Percentiles rank a stretch among this genome's conserved stretches.
Evolutionary conservation across 2,113 vertebrate genomes (phyloP).

Genomic region (Motacilla alba): DNA sequence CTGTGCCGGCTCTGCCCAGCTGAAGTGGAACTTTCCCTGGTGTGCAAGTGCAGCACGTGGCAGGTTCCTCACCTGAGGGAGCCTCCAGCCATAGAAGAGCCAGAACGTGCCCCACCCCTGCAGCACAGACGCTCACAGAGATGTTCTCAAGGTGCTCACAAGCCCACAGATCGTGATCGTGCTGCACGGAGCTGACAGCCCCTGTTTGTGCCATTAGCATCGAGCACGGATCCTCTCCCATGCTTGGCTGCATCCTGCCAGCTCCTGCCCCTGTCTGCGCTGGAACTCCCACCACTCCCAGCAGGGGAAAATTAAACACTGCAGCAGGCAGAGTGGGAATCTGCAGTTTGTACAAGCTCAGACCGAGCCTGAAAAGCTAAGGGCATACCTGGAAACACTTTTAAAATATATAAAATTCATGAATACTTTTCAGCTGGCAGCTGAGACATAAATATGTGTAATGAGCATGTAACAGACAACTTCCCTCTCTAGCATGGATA

Average conservation of each 20-base stretch:
- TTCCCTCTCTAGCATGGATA: neutral
- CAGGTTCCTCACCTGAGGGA: neutral
- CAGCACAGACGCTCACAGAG: neutral
- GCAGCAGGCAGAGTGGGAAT: neutral
- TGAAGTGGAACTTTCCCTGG: neutral
- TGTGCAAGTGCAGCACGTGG: fast-evolving
- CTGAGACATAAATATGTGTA: slow-evolving; percentile 48
- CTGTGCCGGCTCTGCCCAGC: neutral
- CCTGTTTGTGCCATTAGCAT: neutral
- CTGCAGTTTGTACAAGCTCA: neutral
- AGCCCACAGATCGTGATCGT: neutral
- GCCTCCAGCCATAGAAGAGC: neutral
- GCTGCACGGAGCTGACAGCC: neutral
- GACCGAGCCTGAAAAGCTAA: neutral
- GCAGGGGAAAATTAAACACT: neutral
- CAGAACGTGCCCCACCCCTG: neutral
- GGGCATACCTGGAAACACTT: slow-evolving; percentile 50
- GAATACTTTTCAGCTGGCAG: neutral
- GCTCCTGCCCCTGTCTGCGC: neutral
- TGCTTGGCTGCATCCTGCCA: neutral
- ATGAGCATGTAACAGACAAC: slow-evolving; percentile 35
- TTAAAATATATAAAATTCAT: slow-evolving; percentile 57
- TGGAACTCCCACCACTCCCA: neutral
- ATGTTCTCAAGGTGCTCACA: neutral
- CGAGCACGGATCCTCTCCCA: neutral